Conservation (phyloP, 2,113 vertebrate species). For the Poeciliopsis prolifica region DNA sequence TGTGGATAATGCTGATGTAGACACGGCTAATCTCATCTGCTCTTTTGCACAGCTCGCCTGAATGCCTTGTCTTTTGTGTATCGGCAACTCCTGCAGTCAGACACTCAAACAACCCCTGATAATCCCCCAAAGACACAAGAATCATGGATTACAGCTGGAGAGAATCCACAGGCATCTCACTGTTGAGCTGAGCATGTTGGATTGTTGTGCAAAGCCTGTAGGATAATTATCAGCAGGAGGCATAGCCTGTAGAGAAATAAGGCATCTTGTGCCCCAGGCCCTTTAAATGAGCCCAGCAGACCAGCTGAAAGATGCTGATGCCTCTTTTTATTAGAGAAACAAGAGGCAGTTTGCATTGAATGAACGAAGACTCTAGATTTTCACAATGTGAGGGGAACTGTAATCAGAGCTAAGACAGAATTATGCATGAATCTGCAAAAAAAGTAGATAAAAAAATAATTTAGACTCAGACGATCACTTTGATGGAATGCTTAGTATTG, state of each 20-base stretch:
- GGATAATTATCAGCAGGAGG: slow-evolving; percentile 61
- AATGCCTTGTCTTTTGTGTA: slow-evolving; percentile 24
- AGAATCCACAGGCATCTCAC: slow-evolving; percentile 48
- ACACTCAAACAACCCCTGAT: slow-evolving; percentile 24
- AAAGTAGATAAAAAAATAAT: slow-evolving; percentile 2
- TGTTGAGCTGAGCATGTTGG: slow-evolving; percentile 52
- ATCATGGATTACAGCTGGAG: slow-evolving; percentile 50
- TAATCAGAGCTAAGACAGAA: slow-evolving; percentile 1
- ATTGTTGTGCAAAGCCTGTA: slow-evolving; percentile 52
- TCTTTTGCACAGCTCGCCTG: slow-evolving; percentile 13
- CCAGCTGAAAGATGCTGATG: slow-evolving; percentile 64
- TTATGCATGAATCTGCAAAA: slow-evolving; percentile 2
- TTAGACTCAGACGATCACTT: neutral
- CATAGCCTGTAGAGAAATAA: slow-evolving; percentile 51
- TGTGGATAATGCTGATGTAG: slow-evolving; percentile 24
- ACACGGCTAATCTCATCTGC: slow-evolving; percentile 24
- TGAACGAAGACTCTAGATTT: slow-evolving; percentile 29
- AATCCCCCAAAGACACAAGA: slow-evolving; percentile 58
- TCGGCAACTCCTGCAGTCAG: slow-evolving; percentile 22
- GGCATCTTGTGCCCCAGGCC: slow-evolving; percentile 46
- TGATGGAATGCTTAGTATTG: neutral
- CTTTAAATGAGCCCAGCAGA: slow-evolving; percentile 60
- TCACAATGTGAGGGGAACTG: slow-evolving; percentile 30
- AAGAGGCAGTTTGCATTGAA: slow-evolving; percentile 47
- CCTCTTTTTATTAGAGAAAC: slow-evolving; percentile 50